Conservation (phyloP, 2,797 vertebrate genomes). For the Acanthurus leucopareius region DNA sequence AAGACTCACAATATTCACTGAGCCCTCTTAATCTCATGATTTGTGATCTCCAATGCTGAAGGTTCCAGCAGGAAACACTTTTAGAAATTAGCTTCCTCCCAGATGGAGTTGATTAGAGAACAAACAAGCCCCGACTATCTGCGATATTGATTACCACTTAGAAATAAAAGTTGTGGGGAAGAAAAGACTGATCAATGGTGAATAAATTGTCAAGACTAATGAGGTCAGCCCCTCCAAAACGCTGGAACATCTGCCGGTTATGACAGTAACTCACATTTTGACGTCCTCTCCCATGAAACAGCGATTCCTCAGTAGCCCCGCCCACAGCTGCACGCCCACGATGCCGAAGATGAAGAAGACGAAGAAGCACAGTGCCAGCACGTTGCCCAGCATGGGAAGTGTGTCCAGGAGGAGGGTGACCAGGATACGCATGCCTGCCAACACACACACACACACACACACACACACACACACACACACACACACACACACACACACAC, state of each 20-base stretch:
- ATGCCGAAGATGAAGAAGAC: conserved; percentile 99
- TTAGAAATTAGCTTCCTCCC: conserved; percentile 23
- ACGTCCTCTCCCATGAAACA: conserved; percentile 94
- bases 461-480: conserved; percentile 30
- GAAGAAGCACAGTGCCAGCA: conserved; percentile 96
- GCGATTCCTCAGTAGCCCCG: conserved; percentile 94
- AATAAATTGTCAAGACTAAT: conserved; percentile 58
- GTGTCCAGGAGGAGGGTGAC: conserved; percentile 97
- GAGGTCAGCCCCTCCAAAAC: conserved; percentile 15
- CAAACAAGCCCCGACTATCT: conserved; percentile 46
- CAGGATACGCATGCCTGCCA: conserved; percentile 93
- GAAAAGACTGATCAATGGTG: conserved; percentile 40
- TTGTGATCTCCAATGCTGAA: conserved; percentile 40
- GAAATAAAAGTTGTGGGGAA: conserved; percentile 51
- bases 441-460: conserved; percentile 53
- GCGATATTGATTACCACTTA: conserved; percentile 50
- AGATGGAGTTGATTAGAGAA: conserved; percentile 48
- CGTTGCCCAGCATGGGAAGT: conserved; percentile 97
- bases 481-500: conserved; percentile 5
- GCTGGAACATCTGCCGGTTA: conserved; percentile 50
- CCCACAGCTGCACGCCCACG: conserved; percentile 97
- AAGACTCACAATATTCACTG: conserved; percentile 32
- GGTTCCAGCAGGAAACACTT: conserved; percentile 29
- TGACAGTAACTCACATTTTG: conserved; percentile 86
- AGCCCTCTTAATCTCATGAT: conserved; percentile 45